Percentiles rank a stretch among this genome's conserved stretches.
phyloP scores from a whole-genome alignment of 2,888 invertebrate species.

The Pseudococcus jackbeardsleyi region DNA sequence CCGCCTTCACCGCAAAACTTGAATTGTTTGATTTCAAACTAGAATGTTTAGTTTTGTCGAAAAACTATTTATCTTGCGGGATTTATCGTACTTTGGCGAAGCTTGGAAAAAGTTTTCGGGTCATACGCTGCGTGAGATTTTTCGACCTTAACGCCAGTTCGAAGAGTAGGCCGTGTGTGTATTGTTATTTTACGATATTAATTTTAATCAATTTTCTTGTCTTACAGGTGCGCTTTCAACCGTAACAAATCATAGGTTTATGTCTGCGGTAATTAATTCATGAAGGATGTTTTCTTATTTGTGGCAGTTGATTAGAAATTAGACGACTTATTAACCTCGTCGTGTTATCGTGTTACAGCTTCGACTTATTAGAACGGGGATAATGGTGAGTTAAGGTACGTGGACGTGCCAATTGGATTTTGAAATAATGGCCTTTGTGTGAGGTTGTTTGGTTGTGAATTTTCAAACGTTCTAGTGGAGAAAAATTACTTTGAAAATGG shows the following conservation, averaged over 20 bases:
- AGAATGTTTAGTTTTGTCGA: constrained; percentile 48
- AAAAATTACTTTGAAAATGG: no score
- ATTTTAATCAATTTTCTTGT: constrained; percentile 43
- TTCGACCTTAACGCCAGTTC: constrained; percentile 13
- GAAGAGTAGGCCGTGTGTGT: neutral
- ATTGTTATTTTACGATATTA: constrained; percentile 24
- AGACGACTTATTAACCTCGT: constrained; percentile 17
- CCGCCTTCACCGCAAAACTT: constrained; percentile 34
- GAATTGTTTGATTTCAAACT: constrained; percentile 57
- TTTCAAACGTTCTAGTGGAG: no score
- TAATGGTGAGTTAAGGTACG: neutral
- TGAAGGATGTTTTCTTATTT: constrained; percentile 42
- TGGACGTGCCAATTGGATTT: neutral
- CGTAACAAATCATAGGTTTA: constrained; percentile 48
- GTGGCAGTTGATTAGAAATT: constrained; percentile 15
- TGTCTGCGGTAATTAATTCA: constrained; percentile 39
- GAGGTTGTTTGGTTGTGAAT: no score
- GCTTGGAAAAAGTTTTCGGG: neutral
- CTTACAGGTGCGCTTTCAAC: constrained; percentile 39
- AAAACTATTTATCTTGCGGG: constrained; percentile 52
- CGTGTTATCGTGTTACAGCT: neutral
- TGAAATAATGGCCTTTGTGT: no score
- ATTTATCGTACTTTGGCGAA: neutral
- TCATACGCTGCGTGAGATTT: neutral
- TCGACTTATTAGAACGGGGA: neutral